Evolutionary conservation across 2,113 vertebrate species (phyloP), one percentile per base, ranked within the genome.

Genomic region (Monopterus albus): DNA sequence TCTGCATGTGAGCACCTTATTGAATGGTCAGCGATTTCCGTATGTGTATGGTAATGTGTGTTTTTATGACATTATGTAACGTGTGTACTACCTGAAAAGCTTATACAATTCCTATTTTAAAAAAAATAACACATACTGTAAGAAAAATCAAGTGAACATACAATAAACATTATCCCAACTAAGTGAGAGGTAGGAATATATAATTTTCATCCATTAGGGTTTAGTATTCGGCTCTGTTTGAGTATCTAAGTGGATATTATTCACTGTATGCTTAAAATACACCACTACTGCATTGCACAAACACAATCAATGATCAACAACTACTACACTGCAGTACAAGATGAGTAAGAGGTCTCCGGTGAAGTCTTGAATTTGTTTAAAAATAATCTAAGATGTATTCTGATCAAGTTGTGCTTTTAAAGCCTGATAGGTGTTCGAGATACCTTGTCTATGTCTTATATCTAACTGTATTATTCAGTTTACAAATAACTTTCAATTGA

Each of bases 241-340:
- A 60, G 35, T 36, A 17, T 15, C n/a, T 13, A 39, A 14, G 14
- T 39, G 17, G 17, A 51, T 4, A 11, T 55, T 46, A 53, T n/a
- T 67, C 26, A 13, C 10, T 56, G 39, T 64, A 36, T 33, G 18
- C 45, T 64, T 46, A 7, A 69, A 77, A 72, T 33, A 47, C n/a
- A 62, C 56, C 33, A 61, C 55, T 3, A 28, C 15, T 61, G 53
- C 52, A 72, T 59, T 28, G 18, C 57, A 81, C 31, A 43, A 43
- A 72, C 35, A 72, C 52, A 72, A 53, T 64, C 58, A 28, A 60
- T 3, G 40, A 60, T 74, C 65, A 35, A 57, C 36, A 43, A 46
- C 36, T 42, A 63, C n/a, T 46, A 20, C 20, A 15, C 39, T 58
- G 40, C 17, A 55, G 7, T 29, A 39, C 1, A 5, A 52, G 29